phyloP scores from a whole-genome alignment of 2,113 vertebrate species.

The Hippocampus zosterae region DNA sequence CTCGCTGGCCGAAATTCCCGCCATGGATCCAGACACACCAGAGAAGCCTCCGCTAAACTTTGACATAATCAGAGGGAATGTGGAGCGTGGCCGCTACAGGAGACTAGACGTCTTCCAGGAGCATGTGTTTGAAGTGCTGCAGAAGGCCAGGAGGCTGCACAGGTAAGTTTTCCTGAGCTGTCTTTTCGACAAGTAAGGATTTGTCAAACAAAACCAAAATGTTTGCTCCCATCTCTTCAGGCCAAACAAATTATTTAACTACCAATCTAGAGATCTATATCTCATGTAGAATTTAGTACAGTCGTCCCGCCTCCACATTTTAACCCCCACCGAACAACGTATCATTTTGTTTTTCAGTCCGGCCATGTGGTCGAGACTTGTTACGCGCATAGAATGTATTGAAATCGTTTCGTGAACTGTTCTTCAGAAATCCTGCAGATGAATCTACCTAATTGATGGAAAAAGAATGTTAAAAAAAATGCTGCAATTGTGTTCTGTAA shows the following conservation, averaged over 20 bases:
- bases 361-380: no score
- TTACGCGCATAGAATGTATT: no score
- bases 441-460: no score
- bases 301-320: not conserved
- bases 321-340: no score
- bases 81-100: slow-evolving; percentile 89
- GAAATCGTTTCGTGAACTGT: not conserved
- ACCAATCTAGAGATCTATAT: not conserved
- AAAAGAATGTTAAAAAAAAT: no score
- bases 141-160: slow-evolving; percentile 89
- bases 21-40: slow-evolving; percentile 82
- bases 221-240: not conserved
- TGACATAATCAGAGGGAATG: slow-evolving; percentile 88
- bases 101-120: slow-evolving; percentile 96
- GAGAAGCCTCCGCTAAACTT: slow-evolving; percentile 87
- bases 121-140: slow-evolving; percentile 95
- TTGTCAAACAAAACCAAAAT: not conserved
- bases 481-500: no score
- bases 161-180: slow-evolving; percentile 67
- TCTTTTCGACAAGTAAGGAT: not conserved
- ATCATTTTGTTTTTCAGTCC: no score
- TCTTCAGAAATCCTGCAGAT: no score
- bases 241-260: not conserved
- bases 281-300: not conserved
- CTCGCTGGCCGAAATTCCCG: slow-evolving; percentile 93